These are phyloP conservation scores for Octopus bimaculoides DNA, from an alignment of 1,140 invertebrate genomes.

Conservation along the genomic window DNA sequence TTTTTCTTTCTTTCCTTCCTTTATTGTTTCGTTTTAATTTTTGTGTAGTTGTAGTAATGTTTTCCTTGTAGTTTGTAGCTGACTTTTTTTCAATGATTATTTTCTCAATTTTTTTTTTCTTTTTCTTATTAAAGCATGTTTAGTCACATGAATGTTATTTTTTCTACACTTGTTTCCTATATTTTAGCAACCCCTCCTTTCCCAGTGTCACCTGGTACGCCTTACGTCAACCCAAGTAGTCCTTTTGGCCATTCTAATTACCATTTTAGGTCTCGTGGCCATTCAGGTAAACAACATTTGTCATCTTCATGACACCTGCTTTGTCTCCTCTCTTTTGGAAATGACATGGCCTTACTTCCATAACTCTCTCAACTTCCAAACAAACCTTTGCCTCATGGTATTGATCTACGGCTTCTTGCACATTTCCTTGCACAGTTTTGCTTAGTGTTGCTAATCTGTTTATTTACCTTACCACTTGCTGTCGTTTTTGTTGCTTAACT, in stretches of 20 bases:
- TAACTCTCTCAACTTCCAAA: neutral
- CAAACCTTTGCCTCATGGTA: too few species aligned
- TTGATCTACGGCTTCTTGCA: too few species aligned
- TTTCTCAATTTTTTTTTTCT: too few species aligned
- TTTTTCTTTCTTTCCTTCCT: too few species aligned
- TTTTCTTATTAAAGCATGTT: too few species aligned
- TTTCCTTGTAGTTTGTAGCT: conserved; percentile 8
- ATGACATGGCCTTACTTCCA: neutral
- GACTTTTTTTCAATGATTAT: neutral
- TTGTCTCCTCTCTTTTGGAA: conserved; percentile 10
- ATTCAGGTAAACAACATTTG: conserved; percentile 9
- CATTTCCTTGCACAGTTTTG: too few species aligned
- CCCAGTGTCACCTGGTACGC: conserved; percentile 70
- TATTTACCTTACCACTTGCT: conserved; percentile 22
- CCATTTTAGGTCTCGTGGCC: conserved; percentile 7
- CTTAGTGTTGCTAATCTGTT: too few species aligned
- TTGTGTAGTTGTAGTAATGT: conserved; percentile 24
- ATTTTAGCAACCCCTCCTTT: conserved; percentile 52
- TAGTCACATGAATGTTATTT: conserved; percentile 2
- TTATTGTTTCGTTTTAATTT: conserved; percentile 5
- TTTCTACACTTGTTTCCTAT: conserved; percentile 1
- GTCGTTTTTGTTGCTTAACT: too few species aligned
- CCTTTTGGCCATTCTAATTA: conserved; percentile 19
- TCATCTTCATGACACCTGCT: conserved; percentile 35
- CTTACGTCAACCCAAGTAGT: conserved; percentile 67